Evolutionary conservation across 2,888 invertebrate species (phyloP).

Genomic region (Dichetophora obliterata): DNA sequence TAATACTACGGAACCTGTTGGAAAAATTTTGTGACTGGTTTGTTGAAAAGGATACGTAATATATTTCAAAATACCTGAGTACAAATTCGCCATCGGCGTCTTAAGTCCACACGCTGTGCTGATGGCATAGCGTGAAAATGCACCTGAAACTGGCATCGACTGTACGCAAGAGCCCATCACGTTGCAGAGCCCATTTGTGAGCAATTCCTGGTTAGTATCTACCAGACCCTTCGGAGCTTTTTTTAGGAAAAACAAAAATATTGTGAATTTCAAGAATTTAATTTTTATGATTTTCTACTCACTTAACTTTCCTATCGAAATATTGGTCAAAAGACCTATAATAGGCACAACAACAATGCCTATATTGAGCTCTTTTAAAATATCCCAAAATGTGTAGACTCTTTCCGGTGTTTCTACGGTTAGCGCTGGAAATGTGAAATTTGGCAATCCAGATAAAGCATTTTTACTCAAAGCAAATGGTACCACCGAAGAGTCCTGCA

Average conservation of each 20-base stretch:
- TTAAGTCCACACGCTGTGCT: constrained; percentile 89
- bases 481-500: constrained; percentile 71
- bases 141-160: constrained; percentile 90
- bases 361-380: constrained; percentile 79
- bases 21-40: constrained; percentile 44
- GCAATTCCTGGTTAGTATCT: constrained; percentile 91
- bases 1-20: constrained; percentile 81
- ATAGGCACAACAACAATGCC: constrained; percentile 87
- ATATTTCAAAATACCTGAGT: constrained; percentile 58
- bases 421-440: constrained; percentile 76
- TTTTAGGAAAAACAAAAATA: constrained; percentile 47
- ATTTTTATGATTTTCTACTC: constrained; percentile 68
- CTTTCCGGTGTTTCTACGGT: constrained; percentile 73
- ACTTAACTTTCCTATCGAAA: constrained; percentile 96
- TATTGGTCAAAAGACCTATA: constrained; percentile 89
- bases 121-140: constrained; percentile 90
- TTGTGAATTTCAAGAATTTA: constrained; percentile 30
- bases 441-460: constrained; percentile 79
- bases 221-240: constrained; percentile 78
- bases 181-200: constrained; percentile 86
- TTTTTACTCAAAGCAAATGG: constrained; percentile 73
- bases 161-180: constrained; percentile 85
- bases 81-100: constrained; percentile 77
- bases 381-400: constrained; percentile 74
- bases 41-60: too few relatives aligned